These are phyloP conservation scores for Pogonomyrmex californicus DNA, from an alignment of 1,140 invertebrate genomes.

Conservation along the genomic window DNA sequence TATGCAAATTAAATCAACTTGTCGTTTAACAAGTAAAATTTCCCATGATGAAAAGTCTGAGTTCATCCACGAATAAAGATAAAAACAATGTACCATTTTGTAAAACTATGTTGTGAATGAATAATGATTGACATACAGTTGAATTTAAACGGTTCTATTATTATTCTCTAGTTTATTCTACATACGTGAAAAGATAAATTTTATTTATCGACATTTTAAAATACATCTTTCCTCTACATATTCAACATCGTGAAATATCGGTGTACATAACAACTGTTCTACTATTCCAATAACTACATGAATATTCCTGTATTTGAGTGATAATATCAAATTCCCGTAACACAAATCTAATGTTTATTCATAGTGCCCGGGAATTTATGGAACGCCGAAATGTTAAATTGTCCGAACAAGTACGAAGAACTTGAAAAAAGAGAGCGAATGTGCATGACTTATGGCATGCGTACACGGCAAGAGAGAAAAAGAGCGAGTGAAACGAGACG, in stretches of 20 bases:
- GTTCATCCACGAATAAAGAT: neutral
- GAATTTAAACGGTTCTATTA: neutral
- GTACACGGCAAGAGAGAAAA: conserved; percentile 23
- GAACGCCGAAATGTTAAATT: conserved; percentile 44
- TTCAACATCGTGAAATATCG: conserved; percentile 14
- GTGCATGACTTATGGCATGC: conserved; percentile 68
- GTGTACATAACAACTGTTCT: neutral
- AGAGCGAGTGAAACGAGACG: conserved; percentile 47
- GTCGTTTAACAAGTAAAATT: neutral
- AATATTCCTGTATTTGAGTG: neutral
- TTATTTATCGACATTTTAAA: neutral
- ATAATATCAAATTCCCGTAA: conserved; percentile 22
- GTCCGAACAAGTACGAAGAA: conserved; percentile 18
- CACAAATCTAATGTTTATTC: conserved; percentile 46
- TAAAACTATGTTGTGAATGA: neutral
- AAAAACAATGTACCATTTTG: neutral
- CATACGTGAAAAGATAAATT: neutral
- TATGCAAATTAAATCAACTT: conserved; percentile 20
- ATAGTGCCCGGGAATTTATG: conserved; percentile 10
- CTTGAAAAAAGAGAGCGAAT: conserved; percentile 31
- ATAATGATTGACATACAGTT: neutral
- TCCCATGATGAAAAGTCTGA: neutral
- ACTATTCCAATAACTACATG: conserved; percentile 6
- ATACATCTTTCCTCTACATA: neutral
- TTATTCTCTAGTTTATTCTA: neutral